Base-by-base conservation (phyloP, 2,888 invertebrate genomes). In the Apantesis nais region DNA sequence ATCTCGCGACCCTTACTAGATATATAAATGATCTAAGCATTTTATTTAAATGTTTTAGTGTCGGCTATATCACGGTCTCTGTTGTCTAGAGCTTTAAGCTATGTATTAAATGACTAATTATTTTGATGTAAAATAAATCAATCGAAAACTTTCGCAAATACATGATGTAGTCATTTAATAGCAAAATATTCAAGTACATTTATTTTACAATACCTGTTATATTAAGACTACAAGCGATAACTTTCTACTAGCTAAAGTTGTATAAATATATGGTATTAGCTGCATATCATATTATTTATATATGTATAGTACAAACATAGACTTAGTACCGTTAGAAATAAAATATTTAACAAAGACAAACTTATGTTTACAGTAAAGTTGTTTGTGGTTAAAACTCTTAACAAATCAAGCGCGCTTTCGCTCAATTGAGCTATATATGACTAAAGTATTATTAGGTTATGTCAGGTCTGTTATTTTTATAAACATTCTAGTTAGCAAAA, bases 111-210 rank as follows among this genome's bases (percentile, higher is more conserved):
- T 5, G 29, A 68, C 22, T 31, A 34, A 11, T 16, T 34, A 62
- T 14, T 65, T 83, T 83, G 80, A 81, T 76, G 75, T 77, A 74
- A 81, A 81, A 73, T 70, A 72, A 77, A 71, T 63, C 41, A 75
- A 74, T 73, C 70, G 48, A 74, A 67, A 69, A 70, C 60, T 67
- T 31, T 67, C 31, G 55, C 72, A 75, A 64, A 64, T 55, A 69
- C 71, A 14, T 62, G 55, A 65, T 62, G 61, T 73, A 48, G 16
- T 16, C 37, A 22, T 39, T 11, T 61, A 41, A 60, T 72, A 65
- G 72, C 63, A 70, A 74, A 70, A 78, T 73, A 78, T 77, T 67
- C 68, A 77, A 71, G 67, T 73, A 74, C 70, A 70, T 70, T 77
- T 69, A 81, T 76, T 52, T 67, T 68, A 67, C 3, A 25, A 60